Conservation (phyloP, 2,888 invertebrate genomes). For the Labia minor region DNA sequence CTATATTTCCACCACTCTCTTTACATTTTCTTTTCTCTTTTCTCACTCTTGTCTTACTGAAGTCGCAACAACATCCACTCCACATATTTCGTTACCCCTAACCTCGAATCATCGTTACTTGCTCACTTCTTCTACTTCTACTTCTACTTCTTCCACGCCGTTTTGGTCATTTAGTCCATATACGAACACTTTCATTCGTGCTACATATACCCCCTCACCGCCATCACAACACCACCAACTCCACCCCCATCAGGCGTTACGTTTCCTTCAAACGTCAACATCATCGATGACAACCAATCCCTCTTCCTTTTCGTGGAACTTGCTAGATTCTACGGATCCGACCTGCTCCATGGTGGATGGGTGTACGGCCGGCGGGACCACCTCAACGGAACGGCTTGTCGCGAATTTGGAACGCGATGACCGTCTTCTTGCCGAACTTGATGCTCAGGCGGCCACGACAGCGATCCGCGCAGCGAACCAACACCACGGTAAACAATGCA, state of each 20-base stretch:
- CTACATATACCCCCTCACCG: neutral
- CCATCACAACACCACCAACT: neutral
- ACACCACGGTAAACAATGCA: slow-evolving; percentile 13
- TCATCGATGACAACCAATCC: slow-evolving; percentile 13
- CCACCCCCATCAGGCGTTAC: neutral
- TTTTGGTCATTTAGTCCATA: neutral
- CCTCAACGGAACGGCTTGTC: slow-evolving; percentile 69
- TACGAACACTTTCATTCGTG: neutral
- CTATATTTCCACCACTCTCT: too few species aligned
- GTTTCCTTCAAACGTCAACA: slow-evolving; percentile 13
- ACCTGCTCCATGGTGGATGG: neutral
- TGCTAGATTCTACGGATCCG: neutral
- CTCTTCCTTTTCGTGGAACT: slow-evolving; percentile 13
- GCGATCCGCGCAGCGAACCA: neutral
- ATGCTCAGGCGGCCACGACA: slow-evolving; percentile 32
- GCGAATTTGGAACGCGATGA: slow-evolving; percentile 86
- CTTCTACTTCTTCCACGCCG: slow-evolving; percentile 5
- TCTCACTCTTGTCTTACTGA: too few species aligned
- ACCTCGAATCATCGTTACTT: slow-evolving; percentile 2
- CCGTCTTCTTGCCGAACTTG: slow-evolving; percentile 78
- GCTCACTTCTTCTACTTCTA: slow-evolving; percentile 1
- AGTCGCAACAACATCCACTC: slow-evolving; percentile 2
- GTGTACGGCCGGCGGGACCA: slow-evolving; percentile 28
- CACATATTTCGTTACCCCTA: slow-evolving; percentile 6
- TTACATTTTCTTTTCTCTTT: neutral